These are phyloP conservation scores for Rhogogaster chlorosoma DNA, from an alignment of 2,888 invertebrate species.

Conservation along the genomic window DNA sequence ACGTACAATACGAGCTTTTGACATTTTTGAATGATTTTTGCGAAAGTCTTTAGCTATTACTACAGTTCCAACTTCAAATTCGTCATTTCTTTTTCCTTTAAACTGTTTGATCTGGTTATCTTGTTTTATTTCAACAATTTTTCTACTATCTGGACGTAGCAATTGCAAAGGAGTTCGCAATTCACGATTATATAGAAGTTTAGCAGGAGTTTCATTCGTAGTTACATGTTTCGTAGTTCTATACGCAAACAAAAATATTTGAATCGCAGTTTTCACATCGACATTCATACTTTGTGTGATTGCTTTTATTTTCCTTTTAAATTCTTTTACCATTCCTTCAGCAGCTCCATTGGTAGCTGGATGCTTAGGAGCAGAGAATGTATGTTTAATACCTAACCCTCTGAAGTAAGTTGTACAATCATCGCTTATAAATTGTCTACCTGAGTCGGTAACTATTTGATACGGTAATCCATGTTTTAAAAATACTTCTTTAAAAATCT, in stretches of 20 bases:
- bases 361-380: conserved; percentile 56
- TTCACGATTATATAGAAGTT: neutral
- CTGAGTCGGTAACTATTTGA: conserved; percentile 51
- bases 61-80: neutral
- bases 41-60: neutral
- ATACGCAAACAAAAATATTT: conserved; percentile 29
- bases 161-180: neutral
- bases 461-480: neutral
- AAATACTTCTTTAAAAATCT: neutral
- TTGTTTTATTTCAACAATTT: neutral
- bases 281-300: too few species aligned
- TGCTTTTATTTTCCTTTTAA: conserved; percentile 54
- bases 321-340: conserved; percentile 58
- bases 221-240: conserved; percentile 15
- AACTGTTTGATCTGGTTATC: neutral
- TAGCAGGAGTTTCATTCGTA: conserved; percentile 6
- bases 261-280: too few species aligned
- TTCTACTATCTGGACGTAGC: neutral
- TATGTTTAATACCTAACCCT: conserved; percentile 56
- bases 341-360: too few species aligned
- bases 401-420: conserved; percentile 54
- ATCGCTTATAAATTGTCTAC: conserved; percentile 48
- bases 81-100: neutral
- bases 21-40: neutral
- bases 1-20: neutral